Evolutionary conservation across 37 sponge, comb jelly and placozoan species (phyloP), one percentile per base, ranked within the genome.

Genomic region (Chondrosia reniformis): DNA sequence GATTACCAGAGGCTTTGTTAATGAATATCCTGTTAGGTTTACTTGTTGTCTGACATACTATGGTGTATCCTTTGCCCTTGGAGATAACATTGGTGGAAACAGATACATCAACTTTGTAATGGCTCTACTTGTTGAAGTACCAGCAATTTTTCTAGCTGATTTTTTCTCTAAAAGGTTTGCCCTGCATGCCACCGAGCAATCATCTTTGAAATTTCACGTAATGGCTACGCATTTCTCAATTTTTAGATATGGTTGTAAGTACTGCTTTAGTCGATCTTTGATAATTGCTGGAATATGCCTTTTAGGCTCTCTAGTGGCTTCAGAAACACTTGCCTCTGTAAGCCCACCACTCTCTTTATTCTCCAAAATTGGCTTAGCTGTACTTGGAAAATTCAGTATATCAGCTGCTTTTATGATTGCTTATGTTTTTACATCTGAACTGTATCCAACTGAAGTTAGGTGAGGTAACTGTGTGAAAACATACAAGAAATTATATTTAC

Each of bases 391-490:
- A 45, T 86, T 83, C 59, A 63, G 80, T 15, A 80, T 83, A 10
- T 40, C 91, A 17, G 84, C 55, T 12, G 71, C 91, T 17, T 91
- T 91, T 81, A 58, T 31, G 10, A 59, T 76, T 0, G 30, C 83
- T 13, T 91, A 85, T 49, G 72, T 86, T 27, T 91, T 80, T 75
- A 41, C 88, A 24, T 56, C 84, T 8, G 91, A 91, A 34, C 78
- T 91, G 19, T 91, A 80, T 54, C 88, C 91, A 1, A 91, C 91
- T 4, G 84, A 91, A 82, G 81, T 91, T 40, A 80, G 91, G 84
- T 84, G 33, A 56, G 74, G 30, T 59, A 30, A 59, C n/a, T n/a
- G n/a, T n/a, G n/a, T n/a, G n/a, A n/a, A n/a, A n/a, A n/a, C n/a
- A n/a, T n/a, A n/a, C n/a, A n/a, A n/a, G n/a, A n/a, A n/a, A n/a